Base-by-base conservation (phyloP, 1,140 invertebrate genomes). In the Diplogasteroides magnus region DNA sequence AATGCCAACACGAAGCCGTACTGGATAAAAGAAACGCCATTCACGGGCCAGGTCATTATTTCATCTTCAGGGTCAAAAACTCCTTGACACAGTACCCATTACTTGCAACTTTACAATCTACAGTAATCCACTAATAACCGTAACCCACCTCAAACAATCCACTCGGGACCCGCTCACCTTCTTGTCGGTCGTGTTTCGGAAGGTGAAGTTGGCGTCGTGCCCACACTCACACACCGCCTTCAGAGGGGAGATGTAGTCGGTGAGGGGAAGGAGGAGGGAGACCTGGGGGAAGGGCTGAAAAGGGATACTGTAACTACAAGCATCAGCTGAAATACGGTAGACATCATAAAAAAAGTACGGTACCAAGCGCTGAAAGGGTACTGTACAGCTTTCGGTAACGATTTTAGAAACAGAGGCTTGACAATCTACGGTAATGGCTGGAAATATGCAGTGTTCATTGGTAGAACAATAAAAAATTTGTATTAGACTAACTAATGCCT, bases 201-300 rank as follows among this genome's bases (percentile, higher is more conserved):
- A 87, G 2, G 88, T 89, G 77, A 86, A 89, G 26, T 87, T 85
- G 14, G 88, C 88, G 60, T 87, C 86, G 48, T 83, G 79, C 71
- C 83, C 87, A 77, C 88, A 89, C 19, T 77, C 88, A 76, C 88
- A 89, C 11, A 89, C 87, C 66, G 88, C 88, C 27, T 80, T 87
- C 19, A 89, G 77, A 76, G 89, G 89, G 13, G 87, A 83, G 26
- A 89, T 86, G 78, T 83, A 86, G 79, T 89, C 88, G n/a, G 88
- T 86, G n/a, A 88, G 72, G 26, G 88, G 88, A n/a, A 89, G 85
- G n/a, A 89, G 78, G 31, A 85, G 81, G 2, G 89, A 75, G 31
- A 88, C 87, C 69, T 86, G 83, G n/a, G 85, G 85, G 81, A 89
- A 89, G 11, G 85, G 85, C 83, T 86, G 73, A 67, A 82, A 73